Evolutionary conservation across 53 echinoderm and acorn worm species (phyloP).

Genomic region (Crossaster papposus): DNA sequence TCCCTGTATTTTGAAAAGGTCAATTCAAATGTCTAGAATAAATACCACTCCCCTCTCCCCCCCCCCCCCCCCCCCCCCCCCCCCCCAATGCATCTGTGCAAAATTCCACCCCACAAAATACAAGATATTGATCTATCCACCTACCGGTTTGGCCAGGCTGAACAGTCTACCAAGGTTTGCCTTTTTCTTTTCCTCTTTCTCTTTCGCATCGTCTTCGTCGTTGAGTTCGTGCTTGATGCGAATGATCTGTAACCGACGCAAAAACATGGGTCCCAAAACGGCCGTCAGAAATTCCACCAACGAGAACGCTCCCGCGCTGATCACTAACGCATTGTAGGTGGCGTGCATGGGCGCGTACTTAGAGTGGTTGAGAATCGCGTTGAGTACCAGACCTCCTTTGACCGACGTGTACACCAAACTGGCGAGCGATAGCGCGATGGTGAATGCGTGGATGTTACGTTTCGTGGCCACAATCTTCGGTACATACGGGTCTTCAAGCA

Average conservation of each 20-base stretch:
- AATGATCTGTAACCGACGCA: slow-evolving; percentile 71
- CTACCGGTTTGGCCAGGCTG: slow-evolving; percentile 79
- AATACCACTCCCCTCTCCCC: too few relatives aligned
- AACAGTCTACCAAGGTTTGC: slow-evolving; percentile 74
- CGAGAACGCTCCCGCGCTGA: slow-evolving; percentile 78
- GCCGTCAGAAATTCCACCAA: slow-evolving; percentile 72
- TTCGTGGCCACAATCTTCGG: slow-evolving; percentile 60
- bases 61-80: too few relatives aligned
- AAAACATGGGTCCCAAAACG: slow-evolving; percentile 63
- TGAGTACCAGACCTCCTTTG: slow-evolving; percentile 86
- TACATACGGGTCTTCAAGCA: slow-evolving; percentile 77
- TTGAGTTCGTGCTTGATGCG: slow-evolving; percentile 75
- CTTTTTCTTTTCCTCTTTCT: slow-evolving; percentile 53
- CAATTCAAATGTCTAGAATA: too few relatives aligned
- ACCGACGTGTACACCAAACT: slow-evolving; percentile 73
- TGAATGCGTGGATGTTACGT: slow-evolving; percentile 58
- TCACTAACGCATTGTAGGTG: slow-evolving; percentile 83
- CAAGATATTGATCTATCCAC: neutral
- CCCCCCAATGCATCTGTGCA: too few relatives aligned
- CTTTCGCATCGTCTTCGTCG: slow-evolving; percentile 63
- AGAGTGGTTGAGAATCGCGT: slow-evolving; percentile 61
- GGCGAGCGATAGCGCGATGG: slow-evolving; percentile 63
- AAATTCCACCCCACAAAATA: too few relatives aligned
- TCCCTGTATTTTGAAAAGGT: too few relatives aligned
- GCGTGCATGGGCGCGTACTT: slow-evolving; percentile 74